Evolutionary conservation across 1,140 invertebrate genomes (phyloP).

Genomic region (Diachasma alloeum): DNA sequence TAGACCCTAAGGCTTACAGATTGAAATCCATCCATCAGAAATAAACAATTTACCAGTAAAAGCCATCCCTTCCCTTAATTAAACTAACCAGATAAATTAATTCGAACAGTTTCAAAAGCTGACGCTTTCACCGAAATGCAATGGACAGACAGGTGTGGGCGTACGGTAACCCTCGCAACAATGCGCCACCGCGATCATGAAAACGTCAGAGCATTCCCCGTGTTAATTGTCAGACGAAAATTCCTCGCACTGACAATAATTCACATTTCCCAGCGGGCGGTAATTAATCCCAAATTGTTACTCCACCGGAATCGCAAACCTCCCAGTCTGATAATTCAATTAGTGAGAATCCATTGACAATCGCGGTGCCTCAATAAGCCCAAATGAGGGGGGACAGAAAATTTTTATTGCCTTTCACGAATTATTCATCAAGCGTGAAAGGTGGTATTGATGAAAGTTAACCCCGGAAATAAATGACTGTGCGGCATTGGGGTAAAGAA

Average conservation of each 20-base stretch:
- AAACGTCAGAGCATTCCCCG: background rate
- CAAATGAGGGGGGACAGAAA: background rate
- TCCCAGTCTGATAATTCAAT: slow-evolving; percentile 14
- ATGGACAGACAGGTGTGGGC: background rate
- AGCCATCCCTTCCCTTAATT: no score
- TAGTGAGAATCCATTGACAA: slow-evolving; percentile 1
- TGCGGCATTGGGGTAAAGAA: background rate
- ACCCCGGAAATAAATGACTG: background rate
- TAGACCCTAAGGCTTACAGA: no score
- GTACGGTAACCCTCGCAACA: background rate
- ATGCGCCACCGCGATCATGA: background rate
- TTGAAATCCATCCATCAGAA: no score
- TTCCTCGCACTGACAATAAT: background rate
- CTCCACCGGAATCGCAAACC: background rate
- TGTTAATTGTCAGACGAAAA: background rate
- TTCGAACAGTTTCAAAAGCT: no score
- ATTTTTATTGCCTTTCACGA: slow-evolving; percentile 15
- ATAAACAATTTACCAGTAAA: no score
- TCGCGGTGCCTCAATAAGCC: slow-evolving; percentile 10
- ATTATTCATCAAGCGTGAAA: slow-evolving; percentile 9
- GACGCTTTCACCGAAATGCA: background rate
- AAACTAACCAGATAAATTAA: no score
- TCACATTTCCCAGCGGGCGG: background rate
- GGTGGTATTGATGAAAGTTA: slow-evolving; percentile 10
- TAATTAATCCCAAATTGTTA: background rate